Percentiles rank a stretch among this genome's conserved stretches.
These are phyloP conservation scores for Hyles vespertilio DNA, from an alignment of 1,140 invertebrate species.

Conservation along the genomic window DNA sequence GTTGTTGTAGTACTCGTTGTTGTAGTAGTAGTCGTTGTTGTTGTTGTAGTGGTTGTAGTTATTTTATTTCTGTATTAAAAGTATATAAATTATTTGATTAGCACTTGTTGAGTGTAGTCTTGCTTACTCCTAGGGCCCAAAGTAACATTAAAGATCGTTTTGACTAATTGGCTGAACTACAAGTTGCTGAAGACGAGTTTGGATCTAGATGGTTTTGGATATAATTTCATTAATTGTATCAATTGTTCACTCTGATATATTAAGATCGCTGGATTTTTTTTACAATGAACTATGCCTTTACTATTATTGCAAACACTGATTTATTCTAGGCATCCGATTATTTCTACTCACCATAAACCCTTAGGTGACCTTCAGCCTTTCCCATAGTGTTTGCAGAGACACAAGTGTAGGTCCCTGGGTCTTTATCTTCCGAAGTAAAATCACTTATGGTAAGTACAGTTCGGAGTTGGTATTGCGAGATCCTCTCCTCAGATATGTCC, in stretches of 20 bases:
- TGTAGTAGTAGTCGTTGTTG: conserved; percentile 74
- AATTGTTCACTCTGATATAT: no score
- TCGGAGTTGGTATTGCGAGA: conserved; percentile 77
- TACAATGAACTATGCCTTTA: no score
- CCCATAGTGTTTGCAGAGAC: conserved; percentile 84
- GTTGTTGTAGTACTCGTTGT: conserved; percentile 73
- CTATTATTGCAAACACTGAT: no score
- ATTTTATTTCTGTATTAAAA: conserved; percentile 74
- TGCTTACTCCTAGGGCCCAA: no score
- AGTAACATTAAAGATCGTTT: no score
- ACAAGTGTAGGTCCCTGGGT: conserved; percentile 85
- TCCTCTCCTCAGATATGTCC: conserved; percentile 76
- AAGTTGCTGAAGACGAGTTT: no score
- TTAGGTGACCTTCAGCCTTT: conserved; percentile 80
- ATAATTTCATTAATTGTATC: no score
- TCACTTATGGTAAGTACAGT: conserved; percentile 81
- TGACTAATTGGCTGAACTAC: no score
- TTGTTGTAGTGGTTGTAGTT: conserved; percentile 74
- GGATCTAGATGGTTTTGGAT: no score
- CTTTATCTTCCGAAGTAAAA: conserved; percentile 79
- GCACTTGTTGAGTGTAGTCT: background rate
- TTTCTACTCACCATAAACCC: conserved; percentile 81
- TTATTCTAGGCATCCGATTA: background rate
- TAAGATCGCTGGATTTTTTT: no score
- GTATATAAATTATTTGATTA: conserved; percentile 6